Conservation (phyloP, 2,797 vertebrate genomes). For the Amblyopsis hoosieri region DNA sequence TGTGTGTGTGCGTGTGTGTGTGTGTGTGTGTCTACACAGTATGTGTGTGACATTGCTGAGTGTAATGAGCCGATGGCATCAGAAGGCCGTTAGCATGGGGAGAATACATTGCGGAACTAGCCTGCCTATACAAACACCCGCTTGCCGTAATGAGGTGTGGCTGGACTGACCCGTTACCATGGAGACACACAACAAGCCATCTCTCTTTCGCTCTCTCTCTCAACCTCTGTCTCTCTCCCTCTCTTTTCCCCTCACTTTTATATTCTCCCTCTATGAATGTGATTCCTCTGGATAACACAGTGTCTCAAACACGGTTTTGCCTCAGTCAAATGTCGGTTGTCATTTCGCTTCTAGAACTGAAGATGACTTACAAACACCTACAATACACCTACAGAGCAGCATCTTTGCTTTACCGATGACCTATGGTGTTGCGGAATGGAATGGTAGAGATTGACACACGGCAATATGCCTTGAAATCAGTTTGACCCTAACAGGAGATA, state of each 20-base stretch:
- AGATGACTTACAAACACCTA: too few species aligned
- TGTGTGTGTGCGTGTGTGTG: not conserved
- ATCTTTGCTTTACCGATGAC: too few species aligned
- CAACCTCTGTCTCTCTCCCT: constrained; percentile 4
- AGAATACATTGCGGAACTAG: constrained; percentile 77
- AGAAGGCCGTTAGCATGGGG: constrained; percentile 77
- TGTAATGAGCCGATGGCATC: constrained; percentile 72
- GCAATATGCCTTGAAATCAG: too few species aligned
- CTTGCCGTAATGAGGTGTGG: constrained; percentile 77
- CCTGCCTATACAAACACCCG: constrained; percentile 72
- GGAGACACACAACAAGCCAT: constrained; percentile 63
- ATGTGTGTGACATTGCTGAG: constrained; percentile 66
- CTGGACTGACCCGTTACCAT: constrained; percentile 72
- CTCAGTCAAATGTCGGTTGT: not conserved
- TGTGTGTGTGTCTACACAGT: constrained; percentile 22
- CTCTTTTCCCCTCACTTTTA: constrained; percentile 25
- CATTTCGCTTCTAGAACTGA: not conserved
- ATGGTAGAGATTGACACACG: too few species aligned
- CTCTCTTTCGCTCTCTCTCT: constrained; percentile 20
- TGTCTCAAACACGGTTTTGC: not conserved
- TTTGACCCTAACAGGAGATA: too few species aligned
- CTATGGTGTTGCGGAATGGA: too few species aligned
- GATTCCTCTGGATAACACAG: constrained; percentile 30
- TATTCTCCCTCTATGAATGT: constrained; percentile 15
- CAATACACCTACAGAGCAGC: too few species aligned